A percentile compares a stretch with the other conserved stretches of the same genome.
These are phyloP conservation scores for Chinchilla lanigera DNA, from an alignment of 2,113 vertebrate species.

Conservation along the genomic window DNA sequence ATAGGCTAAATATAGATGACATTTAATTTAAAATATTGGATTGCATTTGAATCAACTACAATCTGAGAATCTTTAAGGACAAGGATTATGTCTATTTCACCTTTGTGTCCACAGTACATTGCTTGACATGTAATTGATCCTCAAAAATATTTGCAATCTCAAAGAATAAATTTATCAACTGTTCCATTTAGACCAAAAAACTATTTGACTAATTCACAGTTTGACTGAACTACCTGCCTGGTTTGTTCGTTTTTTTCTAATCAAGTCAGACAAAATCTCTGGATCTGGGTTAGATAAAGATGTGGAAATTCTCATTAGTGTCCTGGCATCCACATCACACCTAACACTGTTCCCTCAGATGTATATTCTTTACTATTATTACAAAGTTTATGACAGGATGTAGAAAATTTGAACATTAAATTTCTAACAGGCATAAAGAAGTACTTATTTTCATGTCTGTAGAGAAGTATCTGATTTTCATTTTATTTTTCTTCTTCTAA, in stretches of 20 bases:
- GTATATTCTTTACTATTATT: not conserved
- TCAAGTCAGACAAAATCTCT: not conserved
- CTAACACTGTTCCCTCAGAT: not conserved
- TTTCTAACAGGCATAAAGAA: conserved; percentile 48
- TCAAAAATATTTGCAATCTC: not conserved
- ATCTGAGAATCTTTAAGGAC: not conserved
- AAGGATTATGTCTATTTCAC: not conserved
- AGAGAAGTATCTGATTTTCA: conserved; percentile 52
- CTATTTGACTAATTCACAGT: not conserved
- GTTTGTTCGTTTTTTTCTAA: not conserved
- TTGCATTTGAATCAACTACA: not conserved
- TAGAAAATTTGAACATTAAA: conserved; percentile 26
- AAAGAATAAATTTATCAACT: not conserved
- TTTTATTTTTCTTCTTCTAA: conserved; percentile 52
- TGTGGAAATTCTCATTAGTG: not conserved
- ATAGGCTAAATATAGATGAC: not conserved
- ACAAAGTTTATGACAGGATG: conserved; percentile 34
- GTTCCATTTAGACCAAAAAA: not conserved
- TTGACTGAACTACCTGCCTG: not conserved
- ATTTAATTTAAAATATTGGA: conserved; percentile 27
- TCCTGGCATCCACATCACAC: not conserved
- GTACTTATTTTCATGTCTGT: conserved; percentile 39
- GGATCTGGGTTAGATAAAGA: conserved; percentile 4
- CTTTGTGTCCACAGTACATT: not conserved
- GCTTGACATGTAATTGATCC: not conserved